Percentiles rank a stretch among this genome's conserved stretches.
These are phyloP conservation scores for Pandemis heparana DNA, from an alignment of 2,888 invertebrate genomes.

Conservation along the genomic window DNA sequence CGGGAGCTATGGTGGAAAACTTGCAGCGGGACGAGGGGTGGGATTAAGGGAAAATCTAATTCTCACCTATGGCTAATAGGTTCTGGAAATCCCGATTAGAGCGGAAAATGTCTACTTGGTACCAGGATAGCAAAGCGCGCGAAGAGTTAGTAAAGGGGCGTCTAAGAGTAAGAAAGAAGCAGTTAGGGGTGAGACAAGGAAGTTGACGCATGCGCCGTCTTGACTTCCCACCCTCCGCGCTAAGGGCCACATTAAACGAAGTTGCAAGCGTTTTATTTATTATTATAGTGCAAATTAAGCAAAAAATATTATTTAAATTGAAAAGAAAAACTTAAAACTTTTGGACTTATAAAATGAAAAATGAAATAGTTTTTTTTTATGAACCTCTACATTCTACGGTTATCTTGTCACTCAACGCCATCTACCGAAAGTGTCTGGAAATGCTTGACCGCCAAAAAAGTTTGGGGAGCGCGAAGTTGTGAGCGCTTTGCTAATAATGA, in stretches of 20 bases:
- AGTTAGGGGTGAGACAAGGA: constrained; percentile 61
- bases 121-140: constrained; percentile 67
- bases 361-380: too few species aligned
- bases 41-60: constrained; percentile 74
- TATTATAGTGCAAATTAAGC: neutral
- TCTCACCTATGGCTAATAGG: constrained; percentile 69
- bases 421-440: constrained; percentile 6
- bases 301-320: neutral
- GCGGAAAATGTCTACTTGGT: constrained; percentile 83
- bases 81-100: constrained; percentile 84
- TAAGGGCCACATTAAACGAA: neutral
- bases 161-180: constrained; percentile 61
- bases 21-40: constrained; percentile 45
- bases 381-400: neutral
- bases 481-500: neutral
- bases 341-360: too few species aligned
- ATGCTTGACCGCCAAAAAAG: neutral
- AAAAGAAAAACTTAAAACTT: too few species aligned
- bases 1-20: constrained; percentile 51
- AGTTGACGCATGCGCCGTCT: constrained; percentile 60
- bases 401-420: constrained; percentile 23
- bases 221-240: constrained; percentile 8
- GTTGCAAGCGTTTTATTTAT: neutral
- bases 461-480: neutral
- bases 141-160: constrained; percentile 47